Conservation (phyloP, 2,888 invertebrate species). For the Lomographa bimaculata region DNA sequence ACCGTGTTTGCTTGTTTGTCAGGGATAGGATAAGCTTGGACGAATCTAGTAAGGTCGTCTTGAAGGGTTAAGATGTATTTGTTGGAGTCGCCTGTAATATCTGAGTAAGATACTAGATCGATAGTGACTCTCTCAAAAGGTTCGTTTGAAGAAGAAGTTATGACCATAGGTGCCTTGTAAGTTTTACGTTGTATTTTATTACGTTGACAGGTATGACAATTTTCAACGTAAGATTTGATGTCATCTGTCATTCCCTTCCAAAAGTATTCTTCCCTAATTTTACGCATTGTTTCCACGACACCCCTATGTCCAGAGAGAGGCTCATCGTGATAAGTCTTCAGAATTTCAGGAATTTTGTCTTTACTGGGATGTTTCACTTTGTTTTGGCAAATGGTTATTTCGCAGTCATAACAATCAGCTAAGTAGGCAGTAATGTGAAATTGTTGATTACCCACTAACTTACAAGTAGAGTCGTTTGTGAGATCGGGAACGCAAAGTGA, state of each 20-base stretch:
- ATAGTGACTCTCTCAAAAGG: too few relatives aligned
- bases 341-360: too few relatives aligned
- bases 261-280: conserved; percentile 40
- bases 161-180: conserved; percentile 44
- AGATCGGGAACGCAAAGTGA: too few relatives aligned
- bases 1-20: conserved; percentile 44
- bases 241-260: conserved; percentile 45
- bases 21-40: conserved; percentile 45
- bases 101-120: conserved; percentile 46
- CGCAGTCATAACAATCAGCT: too few relatives aligned
- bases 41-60: conserved; percentile 45
- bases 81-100: conserved; percentile 36
- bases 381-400: too few relatives aligned
- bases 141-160: conserved; percentile 43
- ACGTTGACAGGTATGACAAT: conserved; percentile 38
- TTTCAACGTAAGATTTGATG: conserved; percentile 39
- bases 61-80: conserved; percentile 43
- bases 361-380: too few relatives aligned
- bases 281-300: conserved; percentile 39
- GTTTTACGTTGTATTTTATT: conserved; percentile 41
- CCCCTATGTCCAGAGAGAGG: conserved; percentile 43
- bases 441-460: too few relatives aligned
- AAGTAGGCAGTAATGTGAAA: too few relatives aligned
- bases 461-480: too few relatives aligned
- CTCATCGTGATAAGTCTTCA: conserved; percentile 40